Base-by-base conservation (phyloP, 2,797 vertebrate species). In the Antennarius maculatus region DNA sequence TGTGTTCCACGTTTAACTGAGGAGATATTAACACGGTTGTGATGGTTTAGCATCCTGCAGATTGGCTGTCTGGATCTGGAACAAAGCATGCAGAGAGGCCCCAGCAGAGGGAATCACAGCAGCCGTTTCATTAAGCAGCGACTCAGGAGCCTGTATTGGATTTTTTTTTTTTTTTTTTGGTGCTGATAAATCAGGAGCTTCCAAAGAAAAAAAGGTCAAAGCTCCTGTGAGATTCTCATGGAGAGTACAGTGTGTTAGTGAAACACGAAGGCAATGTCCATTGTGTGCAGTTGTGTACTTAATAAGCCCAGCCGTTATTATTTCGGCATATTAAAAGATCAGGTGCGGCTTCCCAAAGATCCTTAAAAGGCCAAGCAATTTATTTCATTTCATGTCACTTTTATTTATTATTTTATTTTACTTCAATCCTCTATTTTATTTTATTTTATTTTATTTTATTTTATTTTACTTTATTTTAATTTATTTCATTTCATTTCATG, bases 161-260 rank as follows among this genome's bases (percentile, higher is more conserved):
- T 81, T 82, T 71, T 69, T 71, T n/a, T n/a, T 1, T 1, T 47
- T 53, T 9, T 53, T 16, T 42, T 3, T 42, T 41, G 61, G 17
- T 42, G 73, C 42, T 37, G 51, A 66, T 55, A 84, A 79, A 53
- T 45, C 63, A 11, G 46, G 62, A 64, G 72, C 59, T 71, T 71
- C 71, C 39, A 74, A 50, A 69, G 52, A 74, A 49, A 63, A 65
- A 27, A 43, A 66, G 71, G 63, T 82, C 75, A 83, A 60, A 71
- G 74, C 76, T 55, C 54, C 54, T 4, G 15, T 53, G 57, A 73
- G 57, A 73, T 82, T 78, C 39, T 63, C 13, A 54, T 46, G 18
- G 62, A 77, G 72, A 75, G 68, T 42, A 12, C 34, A 70, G 67
- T 54, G 66, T 74, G 68, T 31, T 76, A 61, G 80, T 76, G 64